Evolutionary conservation across 2,888 invertebrate species (phyloP), one percentile per base, ranked within the genome.

Genomic region (Ditylenchus weischeri): DNA sequence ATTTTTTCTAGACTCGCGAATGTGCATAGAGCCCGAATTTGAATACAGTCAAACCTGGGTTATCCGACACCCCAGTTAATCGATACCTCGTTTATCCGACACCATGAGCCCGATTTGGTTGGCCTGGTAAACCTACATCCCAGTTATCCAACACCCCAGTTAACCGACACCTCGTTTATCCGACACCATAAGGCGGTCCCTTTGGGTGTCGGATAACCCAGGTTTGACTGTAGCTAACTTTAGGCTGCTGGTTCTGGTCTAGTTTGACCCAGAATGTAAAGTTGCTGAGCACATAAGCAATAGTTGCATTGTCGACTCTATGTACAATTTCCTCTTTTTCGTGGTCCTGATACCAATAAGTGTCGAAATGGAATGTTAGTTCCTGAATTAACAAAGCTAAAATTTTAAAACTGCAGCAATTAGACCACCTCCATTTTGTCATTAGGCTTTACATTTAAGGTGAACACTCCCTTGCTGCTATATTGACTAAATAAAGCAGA

Each of bases 301-400:
- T 54, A 23, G 54, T 54, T 23, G 21, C 54, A 10, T 54, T 54
- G 54, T 54, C 29, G 13, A 54, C 29, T 54, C 29, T 54, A 13
- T 54, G 54, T 5, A 54, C 54, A 29, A 54, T 54, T 54, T 54
- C 54, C 29, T 54, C n/a, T 54, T 54, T 54, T 11, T 54, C 54
- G 54, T 54, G 54, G n/a, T 54, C 54, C 54, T 54, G 54, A 8
- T 54, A 54, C 54, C 54, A 54, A n/a, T 54, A 54, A 54, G 29
- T 29, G n/a, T 21, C 23, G 10, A 23, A 54, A 29, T 21, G 21
- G 29, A 54, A 15, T 54, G 54, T 29, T 3, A 54, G 21, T n/a
- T 54, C 54, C 54, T 54, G n/a, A 54, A 54, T 23, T 8, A 21
- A 54, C 4, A 54, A 54, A 54, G 7, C 8, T 1, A 5, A 54